Percentiles rank a stretch among this genome's conserved stretches.
Evolutionary conservation across 2,113 vertebrate genomes (phyloP).

Genomic region (Aplodontia rufa): DNA sequence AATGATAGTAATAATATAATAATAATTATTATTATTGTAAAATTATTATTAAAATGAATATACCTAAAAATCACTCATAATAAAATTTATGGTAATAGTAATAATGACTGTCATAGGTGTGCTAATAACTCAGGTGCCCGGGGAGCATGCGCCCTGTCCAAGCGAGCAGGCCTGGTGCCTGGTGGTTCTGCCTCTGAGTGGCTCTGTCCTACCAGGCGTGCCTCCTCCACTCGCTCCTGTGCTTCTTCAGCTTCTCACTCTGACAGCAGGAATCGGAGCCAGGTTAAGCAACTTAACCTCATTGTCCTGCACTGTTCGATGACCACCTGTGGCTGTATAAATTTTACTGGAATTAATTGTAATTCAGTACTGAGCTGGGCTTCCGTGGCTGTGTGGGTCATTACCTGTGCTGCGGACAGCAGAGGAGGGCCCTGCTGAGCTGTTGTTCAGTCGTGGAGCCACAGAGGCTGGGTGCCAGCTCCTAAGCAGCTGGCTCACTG

Average conservation of each 20-base stretch:
- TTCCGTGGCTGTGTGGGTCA: neutral
- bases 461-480: neutral
- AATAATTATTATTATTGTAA: too few species aligned
- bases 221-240: neutral
- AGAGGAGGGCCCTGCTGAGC: fast-evolving
- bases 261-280: fast-evolving
- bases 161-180: fast-evolving
- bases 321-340: neutral
- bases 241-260: neutral
- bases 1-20: too few species aligned
- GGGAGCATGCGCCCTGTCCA: fast-evolving
- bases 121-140: neutral
- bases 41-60: too few species aligned
- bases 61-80: too few species aligned
- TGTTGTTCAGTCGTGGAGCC: too few species aligned
- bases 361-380: neutral
- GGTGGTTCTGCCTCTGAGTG: fast-evolving
- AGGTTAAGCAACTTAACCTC: neutral
- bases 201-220: fast-evolving
- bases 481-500: too few species aligned
- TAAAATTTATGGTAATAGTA: too few species aligned
- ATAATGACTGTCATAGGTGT: too few species aligned
- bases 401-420: fast-evolving
- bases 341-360: neutral
- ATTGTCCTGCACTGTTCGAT: too few species aligned